Conservation (phyloP, 2,888 invertebrate genomes). For the Notocelia uddmanniana region DNA sequence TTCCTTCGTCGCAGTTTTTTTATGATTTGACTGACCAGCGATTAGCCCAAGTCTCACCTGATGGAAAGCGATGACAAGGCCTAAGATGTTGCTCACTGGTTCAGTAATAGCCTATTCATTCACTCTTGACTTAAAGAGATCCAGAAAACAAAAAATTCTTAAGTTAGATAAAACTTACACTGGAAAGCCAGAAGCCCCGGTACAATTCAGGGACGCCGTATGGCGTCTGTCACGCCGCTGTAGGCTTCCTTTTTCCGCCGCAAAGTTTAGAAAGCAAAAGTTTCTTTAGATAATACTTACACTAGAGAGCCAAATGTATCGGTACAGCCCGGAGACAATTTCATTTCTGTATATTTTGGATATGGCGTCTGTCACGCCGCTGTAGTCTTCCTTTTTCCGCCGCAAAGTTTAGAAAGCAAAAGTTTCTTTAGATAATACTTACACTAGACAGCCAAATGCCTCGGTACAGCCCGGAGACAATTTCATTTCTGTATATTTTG, state of each 20-base stretch:
- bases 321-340: slow-evolving; percentile 94
- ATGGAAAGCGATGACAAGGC: no score
- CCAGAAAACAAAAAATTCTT: no score
- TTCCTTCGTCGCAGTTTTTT: no score
- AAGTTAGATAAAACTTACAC: slow-evolving; percentile 83
- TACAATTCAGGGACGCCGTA: slow-evolving; percentile 95
- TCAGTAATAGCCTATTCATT: no score
- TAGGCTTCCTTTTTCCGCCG: slow-evolving; percentile 93
- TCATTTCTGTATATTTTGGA: slow-evolving; percentile 94
- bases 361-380: slow-evolving; percentile 95
- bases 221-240: slow-evolving; percentile 94
- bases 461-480: slow-evolving; percentile 94
- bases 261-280: no score
- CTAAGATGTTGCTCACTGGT: no score
- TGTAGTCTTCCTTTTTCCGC: slow-evolving; percentile 91
- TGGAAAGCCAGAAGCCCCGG: slow-evolving; percentile 97
- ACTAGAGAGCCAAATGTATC: slow-evolving; percentile 98
- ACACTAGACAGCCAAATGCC: slow-evolving; percentile 98
- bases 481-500: slow-evolving; percentile 95
- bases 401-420: no score
- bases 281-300: slow-evolving; percentile 80
- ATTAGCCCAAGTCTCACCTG: no score
- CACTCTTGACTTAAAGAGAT: no score
- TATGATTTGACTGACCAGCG: no score
- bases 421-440: slow-evolving; percentile 54